Evolutionary conservation across 2,113 vertebrate genomes (phyloP).

Genomic region (Pituophis catenifer): DNA sequence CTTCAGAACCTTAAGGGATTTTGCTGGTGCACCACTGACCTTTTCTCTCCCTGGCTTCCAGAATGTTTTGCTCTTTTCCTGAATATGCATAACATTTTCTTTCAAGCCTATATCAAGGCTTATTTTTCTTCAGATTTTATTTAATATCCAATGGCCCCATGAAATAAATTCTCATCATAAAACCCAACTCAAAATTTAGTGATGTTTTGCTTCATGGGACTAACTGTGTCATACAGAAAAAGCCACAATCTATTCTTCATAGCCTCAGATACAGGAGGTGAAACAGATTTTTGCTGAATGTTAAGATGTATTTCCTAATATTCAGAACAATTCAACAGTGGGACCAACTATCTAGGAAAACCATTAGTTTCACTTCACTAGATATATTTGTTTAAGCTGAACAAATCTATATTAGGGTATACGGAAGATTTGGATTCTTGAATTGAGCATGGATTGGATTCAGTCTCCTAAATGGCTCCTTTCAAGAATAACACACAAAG

Average conservation of each 20-base stretch:
- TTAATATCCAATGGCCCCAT: background rate
- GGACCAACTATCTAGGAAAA: background rate
- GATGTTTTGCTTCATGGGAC: background rate
- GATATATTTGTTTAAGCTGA: background rate
- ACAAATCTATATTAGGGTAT: background rate
- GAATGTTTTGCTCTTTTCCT: conserved; percentile 45
- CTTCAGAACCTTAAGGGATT: conserved; percentile 65
- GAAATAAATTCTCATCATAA: background rate
- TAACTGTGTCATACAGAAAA: background rate
- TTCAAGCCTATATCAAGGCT: conserved; percentile 40
- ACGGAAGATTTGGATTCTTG: background rate
- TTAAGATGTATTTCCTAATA: background rate
- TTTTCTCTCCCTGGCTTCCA: conserved; percentile 60
- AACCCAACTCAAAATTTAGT: background rate
- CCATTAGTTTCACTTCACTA: background rate
- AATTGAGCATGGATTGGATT: background rate
- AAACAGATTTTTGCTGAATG: background rate
- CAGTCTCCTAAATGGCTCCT: background rate
- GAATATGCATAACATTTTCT: conserved; percentile 47
- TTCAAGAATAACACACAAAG: background rate
- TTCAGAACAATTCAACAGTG: background rate
- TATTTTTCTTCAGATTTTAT: background rate
- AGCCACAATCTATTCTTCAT: background rate
- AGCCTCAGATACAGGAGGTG: background rate
- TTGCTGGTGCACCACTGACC: conserved; percentile 47